Base-by-base conservation (phyloP, 1,140 invertebrate species). In the Bombus waltoni region DNA sequence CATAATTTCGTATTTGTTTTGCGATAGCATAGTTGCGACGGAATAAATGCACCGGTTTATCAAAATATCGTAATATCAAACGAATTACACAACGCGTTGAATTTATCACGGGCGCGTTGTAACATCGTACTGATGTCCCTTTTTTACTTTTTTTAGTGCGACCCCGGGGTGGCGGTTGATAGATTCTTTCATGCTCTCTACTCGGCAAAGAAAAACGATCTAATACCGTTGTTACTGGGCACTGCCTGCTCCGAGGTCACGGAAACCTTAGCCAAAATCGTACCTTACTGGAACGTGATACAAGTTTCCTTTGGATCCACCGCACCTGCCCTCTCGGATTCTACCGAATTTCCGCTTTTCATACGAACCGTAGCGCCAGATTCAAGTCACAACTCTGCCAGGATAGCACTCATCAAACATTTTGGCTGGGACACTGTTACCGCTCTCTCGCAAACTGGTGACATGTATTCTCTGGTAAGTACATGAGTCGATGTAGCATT, bases 111-210 rank as follows among this genome's bases (percentile, higher is more conserved):
- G 28, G 10, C 3, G 0, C 28, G 59, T 35, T 66, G 15, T 15
- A 66, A 66, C 6, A 15, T 32, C 62, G 62, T 65, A 59, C 10
- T 25, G 25, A 59, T 28, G 25, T 10, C 25, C 0, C 35, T 47
- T 70, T 0, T 13, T 28, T 86, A 1, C 89, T 59, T 83, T 96
- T 96, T 96, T 53, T 95, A 99, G 98, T 98, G 98, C 93, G 98
- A 99, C 95, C 97, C 98, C 10, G 98, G 98, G 22, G 97, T 98
- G 22, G 98, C 97, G 3, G 97, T 98, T 70, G 98, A 99, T 94
- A 97, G 98, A 73, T 98, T 98, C 92, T 98, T 98, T 95, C 97
- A 99, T 95, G 97, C 98, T 13, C 96, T 99, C n/a, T 98, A 98
- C 95, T 97, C 97, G 0, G 96, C 97, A 57, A 93, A 92, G 59